Evolutionary conservation across 2,888 invertebrate genomes (phyloP), one percentile per base, ranked within the genome.

Genomic region (Leptarthrus brevirostris): DNA sequence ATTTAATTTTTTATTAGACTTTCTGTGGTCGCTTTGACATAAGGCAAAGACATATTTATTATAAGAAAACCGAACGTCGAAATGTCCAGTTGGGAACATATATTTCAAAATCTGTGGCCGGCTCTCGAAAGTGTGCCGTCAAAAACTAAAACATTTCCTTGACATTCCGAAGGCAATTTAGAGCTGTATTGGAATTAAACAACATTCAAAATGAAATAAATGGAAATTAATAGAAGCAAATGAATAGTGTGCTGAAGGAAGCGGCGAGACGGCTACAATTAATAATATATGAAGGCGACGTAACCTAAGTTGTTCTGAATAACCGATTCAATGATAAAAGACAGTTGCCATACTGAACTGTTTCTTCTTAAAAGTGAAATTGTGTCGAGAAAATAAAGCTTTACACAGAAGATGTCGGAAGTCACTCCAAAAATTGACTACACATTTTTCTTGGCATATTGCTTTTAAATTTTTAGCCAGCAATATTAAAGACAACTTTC

Each of bases 271-370:
- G 64, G 36, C 22, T 34, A 44, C 64, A 44, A 64, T 64, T 64
- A 64, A 64, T 64, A 64, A 64, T 64, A 44, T 64, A 64, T 64
- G 64, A 64, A 64, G 64, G 44, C 14, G 24, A 34, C 6, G 24
- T 61, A 36, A 10, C n/a, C 12, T 12, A 34, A 2, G 4, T n/a
- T 24, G 54, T 6, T 24, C 10, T n/a, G 54, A 6, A 24, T 54
- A 3, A 24, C 8, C 10, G 34, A 1, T 36, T 16, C 16, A 40
- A 40, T 40, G 1, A 12, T 40, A 3, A 12, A 12, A 3, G 12
- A 26, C 24, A 22, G 2, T 44, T n/a, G 64, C 40, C 3, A 12
- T 1, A 12, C 3, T 40, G 3, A 3, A 3, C n/a, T 40, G 40
- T 12, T 40, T 6, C 12, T 3, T 12, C 34, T 20, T 36, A 34